Percentiles rank a stretch among this genome's conserved stretches.
Evolutionary conservation across 2,113 vertebrate genomes (phyloP).

Genomic region (Ascaphus truei): DNA sequence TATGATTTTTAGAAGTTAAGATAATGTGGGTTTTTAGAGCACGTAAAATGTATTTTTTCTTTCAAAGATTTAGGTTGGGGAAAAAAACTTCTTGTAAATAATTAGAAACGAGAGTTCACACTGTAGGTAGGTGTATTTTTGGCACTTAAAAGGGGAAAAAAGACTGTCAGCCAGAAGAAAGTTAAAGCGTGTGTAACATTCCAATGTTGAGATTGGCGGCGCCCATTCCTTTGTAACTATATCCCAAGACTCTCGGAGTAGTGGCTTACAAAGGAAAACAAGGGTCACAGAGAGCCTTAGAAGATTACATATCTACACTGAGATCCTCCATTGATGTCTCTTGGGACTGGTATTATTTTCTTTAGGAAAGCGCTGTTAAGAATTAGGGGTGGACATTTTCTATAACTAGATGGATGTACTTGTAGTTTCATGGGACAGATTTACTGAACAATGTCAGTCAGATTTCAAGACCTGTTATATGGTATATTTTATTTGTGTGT

Average conservation of each 20-base stretch:
- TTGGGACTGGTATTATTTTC: not conserved
- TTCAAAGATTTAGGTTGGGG: too few relatives aligned
- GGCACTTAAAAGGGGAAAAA: rapidly evolving
- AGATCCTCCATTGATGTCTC: rapidly evolving
- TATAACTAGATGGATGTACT: too few relatives aligned
- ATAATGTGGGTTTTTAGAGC: too few relatives aligned
- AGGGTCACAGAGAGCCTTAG: not conserved
- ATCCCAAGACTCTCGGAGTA: not conserved
- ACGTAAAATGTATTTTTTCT: too few relatives aligned
- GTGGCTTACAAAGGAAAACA: not conserved
- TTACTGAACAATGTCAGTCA: too few relatives aligned
- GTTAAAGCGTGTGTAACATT: slow-evolving; percentile 18
- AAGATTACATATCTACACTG: not conserved
- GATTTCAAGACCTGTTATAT: too few relatives aligned
- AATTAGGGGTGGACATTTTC: too few relatives aligned
- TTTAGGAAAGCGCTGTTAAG: not conserved
- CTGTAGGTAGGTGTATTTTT: slow-evolving; percentile 19
- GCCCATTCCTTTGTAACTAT: slow-evolving; percentile 3
- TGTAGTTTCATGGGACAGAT: too few relatives aligned
- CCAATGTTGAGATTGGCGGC: not conserved
- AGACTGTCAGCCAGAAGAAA: slow-evolving; percentile 24
- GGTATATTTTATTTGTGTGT: too few relatives aligned
- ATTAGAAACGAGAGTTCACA: too few relatives aligned
- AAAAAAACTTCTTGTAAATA: not conserved
- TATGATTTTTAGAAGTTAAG: too few relatives aligned